These are phyloP conservation scores for Parus major DNA, from an alignment of 2,113 vertebrate species.

Conservation along the genomic window DNA sequence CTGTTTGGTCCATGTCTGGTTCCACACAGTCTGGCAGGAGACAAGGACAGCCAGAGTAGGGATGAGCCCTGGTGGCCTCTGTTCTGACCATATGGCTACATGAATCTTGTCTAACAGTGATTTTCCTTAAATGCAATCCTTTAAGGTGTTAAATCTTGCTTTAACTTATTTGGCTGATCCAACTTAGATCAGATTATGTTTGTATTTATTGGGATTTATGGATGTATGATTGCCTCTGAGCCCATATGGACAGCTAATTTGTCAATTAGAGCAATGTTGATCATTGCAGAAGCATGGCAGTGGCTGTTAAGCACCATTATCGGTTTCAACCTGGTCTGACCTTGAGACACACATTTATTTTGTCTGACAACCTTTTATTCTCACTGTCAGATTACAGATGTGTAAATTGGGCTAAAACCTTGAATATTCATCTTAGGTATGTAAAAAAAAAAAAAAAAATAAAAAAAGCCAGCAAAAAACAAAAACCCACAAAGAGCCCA, in stretches of 20 bases:
- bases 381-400: conserved; percentile 66
- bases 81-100: background rate
- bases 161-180: conserved; percentile 74
- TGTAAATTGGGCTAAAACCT: conserved; percentile 61
- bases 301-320: conserved; percentile 67
- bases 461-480: background rate
- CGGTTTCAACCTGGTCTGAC: conserved; percentile 69
- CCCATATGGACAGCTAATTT: conserved; percentile 74
- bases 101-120: conserved; percentile 36
- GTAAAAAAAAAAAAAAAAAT: background rate
- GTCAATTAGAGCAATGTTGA: conserved; percentile 74
- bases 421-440: conserved; percentile 67
- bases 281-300: conserved; percentile 52
- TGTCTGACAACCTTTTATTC: conserved; percentile 73
- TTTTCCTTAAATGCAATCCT: conserved; percentile 62
- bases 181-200: conserved; percentile 77
- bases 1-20: too few species aligned
- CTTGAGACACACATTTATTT: conserved; percentile 74
- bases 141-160: conserved; percentile 71
- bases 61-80: background rate
- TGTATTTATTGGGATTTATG: conserved; percentile 77
- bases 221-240: conserved; percentile 74
- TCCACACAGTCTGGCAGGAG: rapidly evolving
- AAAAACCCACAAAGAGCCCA: background rate
- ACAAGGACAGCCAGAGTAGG: rapidly evolving